Evolutionary conservation across 2,113 vertebrate species (phyloP).

Genomic region (Origma solitaria): DNA sequence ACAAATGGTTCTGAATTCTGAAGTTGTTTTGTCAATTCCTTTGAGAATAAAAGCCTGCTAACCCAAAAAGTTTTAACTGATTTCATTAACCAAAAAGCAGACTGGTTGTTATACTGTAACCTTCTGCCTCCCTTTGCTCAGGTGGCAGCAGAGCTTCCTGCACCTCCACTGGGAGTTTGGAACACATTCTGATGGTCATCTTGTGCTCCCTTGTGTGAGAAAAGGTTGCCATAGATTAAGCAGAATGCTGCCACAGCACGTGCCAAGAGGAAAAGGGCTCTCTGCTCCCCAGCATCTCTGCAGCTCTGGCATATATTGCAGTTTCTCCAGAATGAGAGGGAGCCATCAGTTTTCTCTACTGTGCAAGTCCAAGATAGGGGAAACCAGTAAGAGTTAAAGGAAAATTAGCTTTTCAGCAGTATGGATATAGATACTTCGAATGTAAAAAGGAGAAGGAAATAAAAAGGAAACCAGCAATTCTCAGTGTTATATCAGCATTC

Average conservation of each 20-base stretch:
- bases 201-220: accelerated
- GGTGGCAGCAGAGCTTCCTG: not conserved
- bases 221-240: accelerated
- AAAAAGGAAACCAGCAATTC: not conserved
- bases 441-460: not conserved
- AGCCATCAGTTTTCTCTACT: not conserved
- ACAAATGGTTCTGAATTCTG: not conserved
- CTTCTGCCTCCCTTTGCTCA: not conserved
- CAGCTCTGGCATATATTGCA: not conserved
- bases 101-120: not conserved
- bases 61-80: not conserved
- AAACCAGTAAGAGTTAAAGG: not conserved
- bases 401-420: not conserved
- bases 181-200: accelerated
- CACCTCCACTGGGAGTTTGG: not conserved
- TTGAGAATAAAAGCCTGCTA: not conserved
- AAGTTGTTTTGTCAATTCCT: not conserved
- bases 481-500: not conserved
- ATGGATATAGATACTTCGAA: not conserved
- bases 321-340: not conserved
- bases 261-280: not conserved
- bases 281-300: not conserved
- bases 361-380: not conserved
- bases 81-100: not conserved
- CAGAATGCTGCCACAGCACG: not conserved